Evolutionary conservation across 2,888 invertebrate genomes (phyloP), one percentile per base, ranked within the genome.

Genomic region (Zaprionus bogoriensis): DNA sequence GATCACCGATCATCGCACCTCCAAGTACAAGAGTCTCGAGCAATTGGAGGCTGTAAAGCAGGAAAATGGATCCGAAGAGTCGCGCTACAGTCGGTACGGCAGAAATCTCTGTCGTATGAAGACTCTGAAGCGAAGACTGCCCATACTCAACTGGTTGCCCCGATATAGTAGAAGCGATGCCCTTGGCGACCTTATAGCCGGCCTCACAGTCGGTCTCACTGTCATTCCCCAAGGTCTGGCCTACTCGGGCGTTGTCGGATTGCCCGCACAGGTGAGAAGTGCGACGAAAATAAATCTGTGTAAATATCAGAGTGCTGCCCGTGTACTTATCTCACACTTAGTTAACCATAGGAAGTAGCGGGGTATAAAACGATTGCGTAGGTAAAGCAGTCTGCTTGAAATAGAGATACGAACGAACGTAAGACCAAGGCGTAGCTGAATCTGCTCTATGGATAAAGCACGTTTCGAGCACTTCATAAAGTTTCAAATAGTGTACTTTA

Each of bases 171-270:
- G 91, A 1, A 92, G 93, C 58, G 94, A 95, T 91, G 94, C 96
- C 7, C 91, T 97, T 52, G 96, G 97, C 10, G 98, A 98, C 92
- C 90, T 97, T 32, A 95, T 98, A 70, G 98, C 98, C 12, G 98
- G 98, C 48, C 91, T 98, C 51, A 97, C 98, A 0, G 98, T 98
- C n/a, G 98, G 97, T 2, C 77, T 91, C 0, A 91, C 90, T n/a
- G 90, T 91, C 0, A 90, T 91, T 55, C 98, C 98, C 20, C 98
- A 98, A 91, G 95, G 96, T 38, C 92, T 96, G 67, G 96, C 96
- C 10, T 96, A 96, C 90, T 93, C 96, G 22, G 95, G 94, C 88
- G 94, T 96, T 61, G 96, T 96, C 27, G 95, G 95, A 25, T 91
- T 96, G 70, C 95, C 96, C 30, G 92, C 95, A 12, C 92, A 94